Percentiles rank a stretch among this genome's conserved stretches.
phyloP scores from a whole-genome alignment of 2,888 invertebrate genomes.

The Barypeithes pellucidus region DNA sequence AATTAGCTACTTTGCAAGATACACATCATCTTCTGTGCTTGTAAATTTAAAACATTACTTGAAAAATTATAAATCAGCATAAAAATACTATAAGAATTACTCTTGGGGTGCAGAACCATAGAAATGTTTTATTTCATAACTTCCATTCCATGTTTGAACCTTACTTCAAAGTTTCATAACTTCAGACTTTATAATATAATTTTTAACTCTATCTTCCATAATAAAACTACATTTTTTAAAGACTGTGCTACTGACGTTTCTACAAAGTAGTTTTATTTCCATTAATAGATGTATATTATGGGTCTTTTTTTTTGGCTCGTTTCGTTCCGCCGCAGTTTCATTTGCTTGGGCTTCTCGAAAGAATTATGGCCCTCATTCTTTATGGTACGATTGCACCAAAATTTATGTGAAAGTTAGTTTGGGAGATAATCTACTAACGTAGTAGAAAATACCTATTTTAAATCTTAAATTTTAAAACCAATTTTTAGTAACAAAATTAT shows the following conservation, averaged over 20 bases:
- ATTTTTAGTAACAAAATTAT: too few species aligned
- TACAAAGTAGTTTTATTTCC: slow-evolving; percentile 32
- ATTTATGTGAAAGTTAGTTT: slow-evolving; percentile 42
- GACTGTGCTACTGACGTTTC: slow-evolving; percentile 1
- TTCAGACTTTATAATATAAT: too few species aligned
- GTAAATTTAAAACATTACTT: too few species aligned
- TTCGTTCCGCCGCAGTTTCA: slow-evolving; percentile 49
- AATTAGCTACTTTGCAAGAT: too few species aligned
- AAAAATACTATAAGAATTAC: too few species aligned
- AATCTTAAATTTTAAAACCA: background rate
- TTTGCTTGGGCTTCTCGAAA: slow-evolving; percentile 46
- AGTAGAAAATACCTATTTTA: slow-evolving; percentile 1
- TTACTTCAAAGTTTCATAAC: too few species aligned
- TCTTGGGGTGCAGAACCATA: too few species aligned
- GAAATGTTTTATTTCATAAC: too few species aligned
- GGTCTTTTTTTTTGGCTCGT: slow-evolving; percentile 38
- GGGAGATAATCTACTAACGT: slow-evolving; percentile 15
- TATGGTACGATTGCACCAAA: slow-evolving; percentile 45
- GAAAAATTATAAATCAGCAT: too few species aligned
- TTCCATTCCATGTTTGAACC: too few species aligned
- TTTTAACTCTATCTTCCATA: background rate
- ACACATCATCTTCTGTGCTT: too few species aligned
- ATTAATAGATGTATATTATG: slow-evolving; percentile 37
- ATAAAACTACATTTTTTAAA: background rate
- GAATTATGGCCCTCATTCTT: slow-evolving; percentile 48